Percentiles rank a stretch among this genome's conserved stretches.
Conservation (phyloP, 2,797 vertebrate genomes). For the Mormyrus hasselquistii region DNA sequence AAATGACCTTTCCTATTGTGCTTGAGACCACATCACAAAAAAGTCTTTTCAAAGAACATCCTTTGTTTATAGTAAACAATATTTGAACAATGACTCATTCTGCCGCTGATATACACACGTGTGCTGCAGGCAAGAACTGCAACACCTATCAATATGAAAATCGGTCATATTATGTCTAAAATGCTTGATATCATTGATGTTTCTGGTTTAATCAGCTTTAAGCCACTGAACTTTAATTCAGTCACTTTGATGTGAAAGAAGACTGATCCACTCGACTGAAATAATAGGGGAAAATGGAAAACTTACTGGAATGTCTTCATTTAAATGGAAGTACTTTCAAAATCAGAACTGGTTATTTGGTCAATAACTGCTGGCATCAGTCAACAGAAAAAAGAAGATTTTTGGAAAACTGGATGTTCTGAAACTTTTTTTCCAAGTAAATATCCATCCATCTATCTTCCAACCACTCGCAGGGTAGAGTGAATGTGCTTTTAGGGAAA, state of each 20-base stretch:
- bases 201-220: neutral
- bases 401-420: slow-evolving; percentile 1
- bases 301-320: neutral
- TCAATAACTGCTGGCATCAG: neutral
- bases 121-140: neutral
- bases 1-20: neutral
- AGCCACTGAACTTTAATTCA: neutral
- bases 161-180: neutral
- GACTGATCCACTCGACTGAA: neutral
- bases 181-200: neutral
- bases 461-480: neutral
- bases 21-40: neutral
- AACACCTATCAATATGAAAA: neutral
- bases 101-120: neutral
- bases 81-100: neutral
- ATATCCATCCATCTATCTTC: neutral
- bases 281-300: neutral
- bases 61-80: neutral
- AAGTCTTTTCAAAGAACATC: neutral
- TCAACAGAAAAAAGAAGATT: neutral
- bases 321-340: neutral
- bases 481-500: neutral
- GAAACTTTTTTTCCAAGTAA: neutral
- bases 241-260: neutral
- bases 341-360: neutral